Conservation (phyloP, 2,888 invertebrate species). For the Drosophila pseudotakahashii region DNA sequence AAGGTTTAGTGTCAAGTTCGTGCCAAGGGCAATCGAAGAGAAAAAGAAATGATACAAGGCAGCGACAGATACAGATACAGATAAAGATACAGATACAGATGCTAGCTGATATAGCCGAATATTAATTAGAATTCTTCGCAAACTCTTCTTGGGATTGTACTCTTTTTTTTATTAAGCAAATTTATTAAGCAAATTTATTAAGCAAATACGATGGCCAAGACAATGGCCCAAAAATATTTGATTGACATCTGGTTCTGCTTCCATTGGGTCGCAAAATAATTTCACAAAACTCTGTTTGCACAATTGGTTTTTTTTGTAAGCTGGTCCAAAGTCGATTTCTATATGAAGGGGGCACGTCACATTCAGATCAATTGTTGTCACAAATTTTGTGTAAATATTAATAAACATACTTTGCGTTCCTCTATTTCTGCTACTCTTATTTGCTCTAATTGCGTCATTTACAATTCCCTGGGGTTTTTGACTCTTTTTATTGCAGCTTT, state of each 20-base stretch:
- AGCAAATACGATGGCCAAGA: constrained; percentile 19
- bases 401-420: constrained; percentile 23
- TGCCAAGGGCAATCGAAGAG: constrained; percentile 61
- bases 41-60: constrained; percentile 4
- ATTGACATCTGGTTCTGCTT: constrained; percentile 41
- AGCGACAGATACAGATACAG: constrained; percentile 8
- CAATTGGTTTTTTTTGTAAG: constrained; percentile 56
- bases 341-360: constrained; percentile 43
- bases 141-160: background rate
- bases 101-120: constrained; percentile 23
- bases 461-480: constrained; percentile 6
- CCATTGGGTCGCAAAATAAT: constrained; percentile 48
- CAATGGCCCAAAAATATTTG: constrained; percentile 23
- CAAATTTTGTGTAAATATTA: constrained; percentile 36
- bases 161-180: constrained; percentile 9
- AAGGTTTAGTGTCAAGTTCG: constrained; percentile 75
- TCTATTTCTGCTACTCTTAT: constrained; percentile 14
- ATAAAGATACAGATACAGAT: constrained; percentile 14
- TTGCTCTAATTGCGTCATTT: constrained; percentile 53
- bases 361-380: constrained; percentile 42
- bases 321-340: constrained; percentile 27
- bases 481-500: constrained; percentile 9
- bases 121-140: constrained; percentile 65
- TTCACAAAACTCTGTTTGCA: constrained; percentile 56
- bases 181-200: constrained; percentile 15